Conservation (phyloP, 2,113 vertebrate species). For the Phrynosoma platyrhinos region DNA sequence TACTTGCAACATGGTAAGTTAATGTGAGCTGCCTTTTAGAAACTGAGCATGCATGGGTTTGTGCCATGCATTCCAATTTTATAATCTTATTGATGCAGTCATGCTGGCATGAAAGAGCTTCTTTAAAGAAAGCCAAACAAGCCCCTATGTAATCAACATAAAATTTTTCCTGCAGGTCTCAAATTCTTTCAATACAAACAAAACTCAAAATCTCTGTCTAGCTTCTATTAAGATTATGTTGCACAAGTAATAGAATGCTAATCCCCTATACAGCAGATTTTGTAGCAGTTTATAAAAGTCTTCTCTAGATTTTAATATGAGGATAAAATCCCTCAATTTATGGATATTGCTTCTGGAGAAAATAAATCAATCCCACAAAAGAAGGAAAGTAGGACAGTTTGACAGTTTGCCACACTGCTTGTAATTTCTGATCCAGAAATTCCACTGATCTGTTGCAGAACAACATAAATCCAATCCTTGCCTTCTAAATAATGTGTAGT, state of each 20-base stretch:
- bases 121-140: slow-evolving; percentile 20
- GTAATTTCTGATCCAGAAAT: not conserved
- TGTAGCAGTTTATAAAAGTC: not conserved
- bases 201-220: not conserved
- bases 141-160: not conserved
- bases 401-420: not conserved
- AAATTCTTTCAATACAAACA: not conserved
- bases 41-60: slow-evolving; percentile 7
- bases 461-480: not conserved
- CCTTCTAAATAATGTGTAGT: slow-evolving; percentile 17
- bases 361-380: not conserved
- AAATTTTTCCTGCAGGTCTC: not conserved
- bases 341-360: not conserved
- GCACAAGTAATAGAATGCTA: slow-evolving; percentile 27
- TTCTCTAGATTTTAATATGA: slow-evolving; percentile 29
- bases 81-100: not conserved
- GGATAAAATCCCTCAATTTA: slow-evolving; percentile 29
- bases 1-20: not conserved
- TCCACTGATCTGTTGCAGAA: not conserved
- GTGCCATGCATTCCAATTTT: slow-evolving; percentile 6
- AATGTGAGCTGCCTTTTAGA: not conserved
- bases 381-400: slow-evolving; percentile 9
- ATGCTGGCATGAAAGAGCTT: slow-evolving; percentile 21
- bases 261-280: slow-evolving; percentile 28
- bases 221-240: slow-evolving; percentile 27